These are phyloP conservation scores for Drepanosiphum platanoidis DNA, from an alignment of 2,888 invertebrate genomes.

Conservation along the genomic window DNA sequence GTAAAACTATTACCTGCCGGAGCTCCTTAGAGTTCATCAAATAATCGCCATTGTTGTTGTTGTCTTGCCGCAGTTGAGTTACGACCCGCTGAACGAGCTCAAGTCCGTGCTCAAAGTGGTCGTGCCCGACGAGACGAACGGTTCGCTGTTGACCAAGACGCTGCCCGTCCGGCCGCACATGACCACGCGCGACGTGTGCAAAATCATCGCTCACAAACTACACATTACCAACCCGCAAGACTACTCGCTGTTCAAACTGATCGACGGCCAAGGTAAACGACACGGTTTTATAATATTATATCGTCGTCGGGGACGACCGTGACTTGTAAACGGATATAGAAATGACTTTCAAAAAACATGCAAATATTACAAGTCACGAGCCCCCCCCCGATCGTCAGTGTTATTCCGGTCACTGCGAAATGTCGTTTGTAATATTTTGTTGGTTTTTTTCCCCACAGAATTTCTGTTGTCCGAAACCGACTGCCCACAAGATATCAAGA, in stretches of 20 bases:
- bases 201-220: slow-evolving; percentile 94
- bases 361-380: no score
- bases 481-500: slow-evolving; percentile 89
- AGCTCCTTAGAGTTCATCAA: no score
- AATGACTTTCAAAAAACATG: no score
- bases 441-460: no score
- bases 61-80: slow-evolving; percentile 66
- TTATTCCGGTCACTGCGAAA: no score
- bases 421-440: no score
- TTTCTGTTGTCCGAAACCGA: slow-evolving; percentile 87
- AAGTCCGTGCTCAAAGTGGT: slow-evolving; percentile 87
- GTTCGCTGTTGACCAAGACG: slow-evolving; percentile 89
- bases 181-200: slow-evolving; percentile 90
- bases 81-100: slow-evolving; percentile 70
- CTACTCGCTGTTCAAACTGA: slow-evolving; percentile 89
- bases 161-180: slow-evolving; percentile 93
- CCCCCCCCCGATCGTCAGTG: no score
- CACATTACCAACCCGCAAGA: slow-evolving; percentile 96
- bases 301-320: no score
- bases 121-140: slow-evolving; percentile 92
- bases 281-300: not conserved
- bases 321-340: no score
- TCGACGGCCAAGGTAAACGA: slow-evolving; percentile 84
- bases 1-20: no score
- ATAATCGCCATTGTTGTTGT: no score